Conservation (phyloP, 2,888 invertebrate species). For the Sinopyrophorus schimmeli region DNA sequence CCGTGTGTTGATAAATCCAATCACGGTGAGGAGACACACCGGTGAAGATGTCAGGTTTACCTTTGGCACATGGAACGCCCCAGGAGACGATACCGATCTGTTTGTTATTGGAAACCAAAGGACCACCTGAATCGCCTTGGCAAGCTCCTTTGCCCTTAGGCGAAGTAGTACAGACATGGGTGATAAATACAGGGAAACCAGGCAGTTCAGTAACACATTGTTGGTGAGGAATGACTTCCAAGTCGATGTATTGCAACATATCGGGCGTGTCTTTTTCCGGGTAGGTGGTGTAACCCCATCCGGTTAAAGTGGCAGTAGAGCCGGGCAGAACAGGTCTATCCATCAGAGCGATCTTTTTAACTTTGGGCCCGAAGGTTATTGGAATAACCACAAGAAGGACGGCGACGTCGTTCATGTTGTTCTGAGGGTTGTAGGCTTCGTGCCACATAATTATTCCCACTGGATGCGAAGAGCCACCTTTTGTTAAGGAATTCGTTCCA, state of each 20-base stretch:
- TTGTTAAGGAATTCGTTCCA: conserved; percentile 5
- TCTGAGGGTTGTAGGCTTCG: neutral
- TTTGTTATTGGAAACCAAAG: neutral
- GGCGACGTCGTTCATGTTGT: conserved; percentile 7
- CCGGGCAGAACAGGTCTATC: neutral
- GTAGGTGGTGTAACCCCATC: conserved; percentile 9
- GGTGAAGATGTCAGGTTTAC: neutral
- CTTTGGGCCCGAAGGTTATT: neutral
- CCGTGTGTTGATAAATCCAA: too few relatives aligned
- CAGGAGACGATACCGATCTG: neutral
- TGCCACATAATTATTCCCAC: neutral
- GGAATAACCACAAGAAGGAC: neutral
- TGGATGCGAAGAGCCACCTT: neutral
- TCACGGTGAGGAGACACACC: too few relatives aligned
- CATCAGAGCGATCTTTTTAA: neutral
- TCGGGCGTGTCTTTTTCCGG: neutral
- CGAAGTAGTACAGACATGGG: conserved; percentile 1
- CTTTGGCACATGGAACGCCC: neutral
- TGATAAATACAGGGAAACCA: neutral
- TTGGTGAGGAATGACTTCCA: neutral
- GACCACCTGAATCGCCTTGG: neutral
- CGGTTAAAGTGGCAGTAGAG: neutral
- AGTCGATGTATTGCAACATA: neutral
- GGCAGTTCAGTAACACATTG: neutral
- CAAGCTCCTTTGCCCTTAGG: conserved; percentile 2